Base-by-base conservation (phyloP, 2,888 invertebrate species). In the Nasonia oneida region DNA sequence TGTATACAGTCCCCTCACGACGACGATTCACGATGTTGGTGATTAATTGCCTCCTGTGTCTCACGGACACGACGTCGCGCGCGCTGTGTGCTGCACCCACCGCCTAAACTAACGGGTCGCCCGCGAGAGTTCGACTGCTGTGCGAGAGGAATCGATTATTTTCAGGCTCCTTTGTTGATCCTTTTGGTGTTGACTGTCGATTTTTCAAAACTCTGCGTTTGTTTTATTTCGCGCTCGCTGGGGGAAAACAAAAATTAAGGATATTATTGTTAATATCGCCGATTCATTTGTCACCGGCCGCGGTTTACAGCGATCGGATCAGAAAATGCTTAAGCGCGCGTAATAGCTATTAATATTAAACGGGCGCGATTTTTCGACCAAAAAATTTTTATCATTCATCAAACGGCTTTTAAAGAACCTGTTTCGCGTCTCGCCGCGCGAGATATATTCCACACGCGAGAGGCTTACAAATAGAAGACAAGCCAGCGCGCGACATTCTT, bases 21-120 rank as follows among this genome's bases (percentile, higher is more conserved):
- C 47, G 47, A 90, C 90, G 89, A 90, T 90, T 89, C 90, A 90
- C 90, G 90, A 91, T 91, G 89, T 89, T 89, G 89, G 89, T 93
- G 92, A 92, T 93, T 93, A 93, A 93, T 93, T 91, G 91, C 89
- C 90, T 90, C 89, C 88, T 90, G 90, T 90, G 90, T 89, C 90
- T 88, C 87, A 42, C 50, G 57, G 53, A 53, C 70, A 61, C 71
- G 33, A n/a, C 71, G 47, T 77, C 50, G 18, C 61, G 29, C 76
- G n/a, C 23, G 8, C 77, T 33, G 50, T 39, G 76, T 39, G 76
- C 57, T 84, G 80, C 80, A 83, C 73, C 80, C 75, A 83, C 79
- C 50, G 47, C 47, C 83, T 76, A 71, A 83, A 75, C 86, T 86
- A 86, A 86, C 86, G 85, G 85, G 29, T 82, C 79, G 73, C 42